These are phyloP conservation scores for Coleophora deauratella DNA, from an alignment of 2,888 invertebrate genomes.

Conservation along the genomic window DNA sequence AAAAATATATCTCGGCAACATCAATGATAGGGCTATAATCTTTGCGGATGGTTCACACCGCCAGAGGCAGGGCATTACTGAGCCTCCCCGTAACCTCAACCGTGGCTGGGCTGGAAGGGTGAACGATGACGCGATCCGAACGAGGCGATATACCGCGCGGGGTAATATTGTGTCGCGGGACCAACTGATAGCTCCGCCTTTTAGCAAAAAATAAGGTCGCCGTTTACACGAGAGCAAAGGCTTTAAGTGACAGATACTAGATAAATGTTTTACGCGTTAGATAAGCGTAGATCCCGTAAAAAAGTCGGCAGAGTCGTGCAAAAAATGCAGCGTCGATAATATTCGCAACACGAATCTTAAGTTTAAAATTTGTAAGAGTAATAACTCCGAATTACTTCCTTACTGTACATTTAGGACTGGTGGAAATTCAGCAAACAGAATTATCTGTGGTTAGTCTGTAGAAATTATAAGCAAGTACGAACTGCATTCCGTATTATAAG, in stretches of 20 bases:
- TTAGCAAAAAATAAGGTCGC: conserved; percentile 69
- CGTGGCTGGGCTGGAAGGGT: conserved; percentile 32
- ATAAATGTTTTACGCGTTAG: conserved; percentile 66
- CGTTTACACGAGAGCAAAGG: conserved; percentile 66
- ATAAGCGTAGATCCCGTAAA: conserved; percentile 53
- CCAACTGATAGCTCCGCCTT: conserved; percentile 61
- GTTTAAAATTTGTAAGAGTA: no score
- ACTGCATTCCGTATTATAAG: conserved; percentile 6
- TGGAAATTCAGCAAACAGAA: no score
- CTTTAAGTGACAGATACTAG: conserved; percentile 71
- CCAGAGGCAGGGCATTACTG: conserved; percentile 36
- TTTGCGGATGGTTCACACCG: conserved; percentile 28
- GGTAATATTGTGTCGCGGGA: conserved; percentile 64
- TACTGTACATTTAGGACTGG: no score
- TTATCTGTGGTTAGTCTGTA: neutral
- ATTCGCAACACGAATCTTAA: no score
- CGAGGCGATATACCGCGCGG: conserved; percentile 60
- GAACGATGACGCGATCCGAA: conserved; percentile 63
- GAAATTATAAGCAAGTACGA: neutral
- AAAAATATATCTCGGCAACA: conserved; percentile 19
- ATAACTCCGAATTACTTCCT: no score
- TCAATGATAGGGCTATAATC: conserved; percentile 22
- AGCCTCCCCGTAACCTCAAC: conserved; percentile 43
- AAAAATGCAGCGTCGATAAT: conserved; percentile 27
- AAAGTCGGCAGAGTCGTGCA: conserved; percentile 35